Percentiles rank a stretch among this genome's conserved stretches.
Conservation (phyloP, 2,888 invertebrate genomes). For the Nemotelus pantherinus region DNA sequence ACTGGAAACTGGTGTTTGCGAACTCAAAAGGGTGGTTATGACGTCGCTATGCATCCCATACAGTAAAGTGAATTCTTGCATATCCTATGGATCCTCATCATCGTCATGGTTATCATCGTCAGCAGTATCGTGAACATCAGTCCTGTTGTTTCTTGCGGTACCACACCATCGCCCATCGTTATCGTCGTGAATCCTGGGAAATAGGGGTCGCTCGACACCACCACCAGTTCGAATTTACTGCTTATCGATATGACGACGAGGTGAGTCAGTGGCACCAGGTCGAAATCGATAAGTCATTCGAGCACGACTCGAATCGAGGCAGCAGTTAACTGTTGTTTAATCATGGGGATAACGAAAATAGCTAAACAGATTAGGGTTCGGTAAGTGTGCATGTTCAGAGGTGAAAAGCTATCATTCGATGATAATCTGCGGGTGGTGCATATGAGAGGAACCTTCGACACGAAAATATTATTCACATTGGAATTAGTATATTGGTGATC, state of each 20-base stretch:
- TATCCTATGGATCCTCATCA: no score
- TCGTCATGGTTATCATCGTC: no score
- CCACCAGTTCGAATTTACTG: neutral
- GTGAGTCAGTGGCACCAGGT: neutral
- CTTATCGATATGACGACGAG: neutral
- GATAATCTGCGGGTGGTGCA: no score
- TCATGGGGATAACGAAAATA: neutral
- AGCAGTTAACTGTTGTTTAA: neutral
- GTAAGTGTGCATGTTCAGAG: neutral
- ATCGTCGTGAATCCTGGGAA: slow-evolving; percentile 3
- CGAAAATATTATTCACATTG: no score
- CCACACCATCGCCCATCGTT: neutral
- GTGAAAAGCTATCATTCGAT: neutral
- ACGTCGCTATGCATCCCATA: slow-evolving; percentile 9
- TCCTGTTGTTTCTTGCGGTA: neutral
- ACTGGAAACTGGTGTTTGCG: neutral
- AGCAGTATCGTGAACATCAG: neutral
- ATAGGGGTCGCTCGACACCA: neutral
- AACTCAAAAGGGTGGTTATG: neutral
- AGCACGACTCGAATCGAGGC: neutral
- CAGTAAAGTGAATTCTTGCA: neutral
- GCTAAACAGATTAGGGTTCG: neutral
- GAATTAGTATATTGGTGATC: no score
- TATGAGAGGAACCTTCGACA: no score
- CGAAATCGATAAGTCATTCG: slow-evolving; percentile 28